Evolutionary conservation across 2,113 vertebrate species (phyloP), one percentile per base, ranked within the genome.

Genomic region (Chaetorhynchus papuensis): DNA sequence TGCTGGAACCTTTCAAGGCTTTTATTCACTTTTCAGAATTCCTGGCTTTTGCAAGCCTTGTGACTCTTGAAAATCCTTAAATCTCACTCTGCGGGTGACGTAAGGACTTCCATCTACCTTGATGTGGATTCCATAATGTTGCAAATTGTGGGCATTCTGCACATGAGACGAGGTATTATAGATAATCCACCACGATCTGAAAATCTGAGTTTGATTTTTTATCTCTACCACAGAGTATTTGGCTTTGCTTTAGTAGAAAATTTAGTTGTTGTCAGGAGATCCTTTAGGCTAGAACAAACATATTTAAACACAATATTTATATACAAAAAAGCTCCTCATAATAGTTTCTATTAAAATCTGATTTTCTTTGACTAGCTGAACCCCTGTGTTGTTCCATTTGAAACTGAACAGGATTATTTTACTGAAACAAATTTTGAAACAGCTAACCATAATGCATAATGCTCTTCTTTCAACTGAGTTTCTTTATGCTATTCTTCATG

Each of bases 121-220:
- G 15, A 52, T 63, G 18, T 68, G n/a, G 26, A 77, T 63, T 42
- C 22, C 54, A 41, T 5, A 35, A 24, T 63, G 23, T 9, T 84
- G 47, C 26, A 87, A 88, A 54, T 9, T n/a, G 23, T 39, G 39
- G 53, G 17, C 53, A 49, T 85, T 77, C 59, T 77, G 39, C n/a
- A 53, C 0, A 0, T 50, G 44, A 72, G 10, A 72, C 20, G 19
- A 57, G 18, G 23, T 24, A 39, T 41, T 56, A 33, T 3, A 66
- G 60, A 59, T 54, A 64, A 78, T 60, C 35, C 19, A 69, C 35
- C 65, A 82, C 27, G 41, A 50, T 50, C 54, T 59, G 39, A 85
- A 88, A 39, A 49, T 44, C 7, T 23, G 18, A 33, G 27, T 68
- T 77, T 72, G 37, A 27, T 47, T 69, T 69, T 89, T 77, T 78